A percentile compares a stretch with the other conserved stretches of the same genome.
Evolutionary conservation across 2,888 invertebrate species (phyloP).

Genomic region (Drosophila kanekoi): DNA sequence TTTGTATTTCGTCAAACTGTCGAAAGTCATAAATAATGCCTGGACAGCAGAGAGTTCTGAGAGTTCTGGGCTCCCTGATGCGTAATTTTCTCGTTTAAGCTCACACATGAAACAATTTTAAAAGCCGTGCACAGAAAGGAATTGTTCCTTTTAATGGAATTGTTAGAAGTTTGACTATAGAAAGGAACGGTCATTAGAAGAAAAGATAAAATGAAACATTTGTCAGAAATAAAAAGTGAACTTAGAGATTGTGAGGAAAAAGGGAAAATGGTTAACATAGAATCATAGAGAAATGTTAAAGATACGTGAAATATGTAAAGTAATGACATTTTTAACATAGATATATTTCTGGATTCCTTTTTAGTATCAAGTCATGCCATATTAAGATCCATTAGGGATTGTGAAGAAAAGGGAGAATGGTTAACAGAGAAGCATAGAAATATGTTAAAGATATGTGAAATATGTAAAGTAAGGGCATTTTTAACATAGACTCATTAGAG

Average conservation of each 20-base stretch:
- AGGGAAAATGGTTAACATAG: no score
- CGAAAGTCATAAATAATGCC: constrained; percentile 69
- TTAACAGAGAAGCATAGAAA: no score
- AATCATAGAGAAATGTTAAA: neutral
- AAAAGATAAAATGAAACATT: constrained; percentile 7
- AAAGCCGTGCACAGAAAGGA: constrained; percentile 1
- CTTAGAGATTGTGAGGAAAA: neutral
- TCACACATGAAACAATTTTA: constrained; percentile 34
- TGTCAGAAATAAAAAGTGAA: neutral
- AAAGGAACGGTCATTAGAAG: neutral
- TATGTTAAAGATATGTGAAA: no score
- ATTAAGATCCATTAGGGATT: no score
- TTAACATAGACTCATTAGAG: no score
- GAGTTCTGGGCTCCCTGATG: constrained; percentile 34
- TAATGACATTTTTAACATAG: no score
- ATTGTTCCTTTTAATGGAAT: neutral
- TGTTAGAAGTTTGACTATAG: constrained; percentile 2
- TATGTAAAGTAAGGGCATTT: no score
- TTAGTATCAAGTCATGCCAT: no score
- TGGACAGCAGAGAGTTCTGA: constrained; percentile 1
- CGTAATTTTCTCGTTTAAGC: constrained; percentile 53
- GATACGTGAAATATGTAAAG: neutral
- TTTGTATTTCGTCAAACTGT: constrained; percentile 51
- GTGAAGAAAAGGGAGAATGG: no score
- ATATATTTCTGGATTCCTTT: no score